Evolutionary conservation across 2,888 invertebrate species (phyloP), one percentile per base, ranked within the genome.

Genomic region (Hetaerina titia): DNA sequence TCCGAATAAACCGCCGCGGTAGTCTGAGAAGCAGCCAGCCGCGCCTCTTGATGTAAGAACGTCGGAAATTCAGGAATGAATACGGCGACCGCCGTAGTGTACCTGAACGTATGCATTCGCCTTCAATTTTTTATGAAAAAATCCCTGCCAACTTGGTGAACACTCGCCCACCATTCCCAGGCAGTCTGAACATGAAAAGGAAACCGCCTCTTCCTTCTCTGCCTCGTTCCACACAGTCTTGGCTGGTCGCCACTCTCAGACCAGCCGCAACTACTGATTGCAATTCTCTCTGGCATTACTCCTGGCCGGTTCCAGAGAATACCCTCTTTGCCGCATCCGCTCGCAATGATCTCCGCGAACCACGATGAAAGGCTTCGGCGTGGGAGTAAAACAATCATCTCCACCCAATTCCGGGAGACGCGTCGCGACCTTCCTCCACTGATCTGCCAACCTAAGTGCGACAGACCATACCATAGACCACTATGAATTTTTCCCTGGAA

Each of bases 301-400:
- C 69, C 69, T n/a, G n/a, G n/a, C 69, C 9, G n/a, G n/a, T 69
- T 69, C 69, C 69, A 69, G n/a, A 69, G n/a, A 69, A 69, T 69
- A 9, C 19, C 69, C 69, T n/a, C 22, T 69, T 69, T n/a, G 22
- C n/a, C 69, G n/a, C 19, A n/a, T 69, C n/a, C 22, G 69, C 69
- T n/a, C 69, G n/a, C 69, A 69, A n/a, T 69, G n/a, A 69, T 69
- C 69, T n/a, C n/a, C n/a, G 69, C 2, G n/a, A 17, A 69, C 22
- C n/a, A n/a, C n/a, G n/a, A 69, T 69, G n/a, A n/a, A 69, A 69
- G 22, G 22, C n/a, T 69, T 69, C 45, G 4, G 69, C 11, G 69
- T n/a, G 8, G 69, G 69, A 69, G n/a, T n/a, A 22, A 69, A 9
- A 8, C 9, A 69, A 69, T n/a, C 69, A 69, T 69, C 69, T n/a